Percentiles rank a stretch among this genome's conserved stretches.
These are phyloP conservation scores for Alentia gelatinosa DNA, from an alignment of 2,888 invertebrate genomes.

Conservation along the genomic window DNA sequence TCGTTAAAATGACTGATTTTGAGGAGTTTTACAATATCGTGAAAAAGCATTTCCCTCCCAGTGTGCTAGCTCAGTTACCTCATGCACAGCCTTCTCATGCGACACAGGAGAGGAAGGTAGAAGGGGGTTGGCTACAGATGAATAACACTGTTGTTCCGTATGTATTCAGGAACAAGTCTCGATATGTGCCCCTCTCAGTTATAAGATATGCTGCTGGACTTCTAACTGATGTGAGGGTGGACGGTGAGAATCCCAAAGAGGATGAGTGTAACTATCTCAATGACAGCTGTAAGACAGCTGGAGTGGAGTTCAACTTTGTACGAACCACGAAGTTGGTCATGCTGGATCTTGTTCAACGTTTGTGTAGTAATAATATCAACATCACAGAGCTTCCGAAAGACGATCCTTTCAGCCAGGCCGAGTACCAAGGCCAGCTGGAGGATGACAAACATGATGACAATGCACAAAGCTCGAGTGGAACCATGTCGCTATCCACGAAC, in stretches of 20 bases:
- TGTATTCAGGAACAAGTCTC: conserved; percentile 85
- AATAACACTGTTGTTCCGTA: conserved; percentile 97
- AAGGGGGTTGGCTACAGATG: conserved; percentile 76
- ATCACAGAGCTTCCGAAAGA: conserved; percentile 74
- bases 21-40: conserved; percentile 93
- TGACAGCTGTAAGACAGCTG: conserved; percentile 74
- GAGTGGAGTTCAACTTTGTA: conserved; percentile 75
- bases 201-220: conserved; percentile 77
- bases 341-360: conserved; percentile 9
- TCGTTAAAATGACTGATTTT: conserved; percentile 93
- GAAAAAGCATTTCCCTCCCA: conserved; percentile 75
- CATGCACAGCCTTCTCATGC: not conserved
- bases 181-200: conserved; percentile 89
- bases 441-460: conserved; percentile 21
- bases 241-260: conserved; percentile 68
- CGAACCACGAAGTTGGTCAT: conserved; percentile 72
- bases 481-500: conserved; percentile 37
- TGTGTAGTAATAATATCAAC: conserved; percentile 62
- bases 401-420: conserved; percentile 77
- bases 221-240: conserved; percentile 69
- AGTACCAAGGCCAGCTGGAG: conserved; percentile 63
- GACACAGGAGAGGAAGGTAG: conserved; percentile 47
- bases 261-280: conserved; percentile 76
- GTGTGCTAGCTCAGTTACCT: conserved; percentile 33
- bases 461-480: not conserved